Evolutionary conservation across 2,797 vertebrate genomes (phyloP), one percentile per base, ranked within the genome.

Genomic region (Synanceia verrucosa): DNA sequence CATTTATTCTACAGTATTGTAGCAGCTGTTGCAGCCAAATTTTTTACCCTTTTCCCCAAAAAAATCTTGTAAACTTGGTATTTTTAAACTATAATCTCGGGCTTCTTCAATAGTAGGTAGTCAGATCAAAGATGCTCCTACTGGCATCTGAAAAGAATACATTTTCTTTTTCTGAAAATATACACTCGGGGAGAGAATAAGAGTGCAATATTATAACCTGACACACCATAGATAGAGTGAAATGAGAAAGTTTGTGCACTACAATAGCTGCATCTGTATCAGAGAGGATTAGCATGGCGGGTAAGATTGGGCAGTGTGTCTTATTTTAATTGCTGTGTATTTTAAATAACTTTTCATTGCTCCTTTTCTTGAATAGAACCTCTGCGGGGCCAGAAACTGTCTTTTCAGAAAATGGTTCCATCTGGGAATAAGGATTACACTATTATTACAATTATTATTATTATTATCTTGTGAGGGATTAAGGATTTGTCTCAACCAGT

Each of bases 381-480:
- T 87, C 85, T 67, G 74, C 79, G 60, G 85, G 81, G 65, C 83
- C 83, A 66, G 76, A 85, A 84, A 84, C 63, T 44, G 77, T 79
- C 75, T 86, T 84, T 89, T 86, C 85, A 83, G 79, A 91, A 88
- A 91, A 91, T 71, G 37, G 76, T 82, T 91, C 87, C 89, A 91
- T 93, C 88, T 92, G 92, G 92, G 89, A 94, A 91, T 83, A 90
- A 81, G 92, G 93, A 94, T 93, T 93, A 92, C 88, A 91, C 89
- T 89, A 90, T 94, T 94, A 92, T 84, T 55, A 53, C 9, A 31
- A 92, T 90, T 90, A 89, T 94, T 93, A 92, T 87, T 93, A 91
- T 91, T 85, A 89, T 93, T 93, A 92, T 94, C 92, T 94, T 90
- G 89, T 83, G 76, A 89, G 78, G 93, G 93, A 94, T 95, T 94